Percentiles rank a stretch among this genome's conserved stretches.
Conservation (phyloP, 2,888 invertebrate species). For the Drosophila picticornis region DNA sequence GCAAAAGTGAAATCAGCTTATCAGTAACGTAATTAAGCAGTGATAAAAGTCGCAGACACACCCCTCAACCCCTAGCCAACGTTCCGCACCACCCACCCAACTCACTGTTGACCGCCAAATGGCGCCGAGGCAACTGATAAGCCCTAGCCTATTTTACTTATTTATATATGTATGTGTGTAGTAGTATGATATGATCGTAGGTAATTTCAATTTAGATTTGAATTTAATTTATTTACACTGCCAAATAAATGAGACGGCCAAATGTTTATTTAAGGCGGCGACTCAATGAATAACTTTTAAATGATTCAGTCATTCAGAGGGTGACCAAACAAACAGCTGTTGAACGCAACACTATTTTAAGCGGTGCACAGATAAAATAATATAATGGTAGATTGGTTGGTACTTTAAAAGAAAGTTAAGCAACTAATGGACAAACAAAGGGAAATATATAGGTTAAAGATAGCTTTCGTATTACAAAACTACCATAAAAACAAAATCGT, state of each 20-base stretch:
- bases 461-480: not conserved
- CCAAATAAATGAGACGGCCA: slow-evolving; percentile 45
- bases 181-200: slow-evolving; percentile 39
- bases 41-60: slow-evolving; percentile 67
- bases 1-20: slow-evolving; percentile 64
- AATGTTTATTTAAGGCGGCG: slow-evolving; percentile 58
- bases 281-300: slow-evolving; percentile 60
- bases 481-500: not conserved
- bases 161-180: slow-evolving; percentile 8
- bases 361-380: not conserved
- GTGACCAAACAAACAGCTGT: slow-evolving; percentile 36
- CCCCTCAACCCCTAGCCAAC: slow-evolving; percentile 7
- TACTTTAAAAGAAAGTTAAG: not conserved
- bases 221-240: slow-evolving; percentile 78
- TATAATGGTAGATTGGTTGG: not conserved
- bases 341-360: slow-evolving; percentile 10
- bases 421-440: not conserved
- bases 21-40: slow-evolving; percentile 78
- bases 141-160: slow-evolving; percentile 38
- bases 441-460: not conserved
- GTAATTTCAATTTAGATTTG: slow-evolving; percentile 78
- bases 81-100: slow-evolving; percentile 6
- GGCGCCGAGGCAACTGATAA: slow-evolving; percentile 61
- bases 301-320: slow-evolving; percentile 48
- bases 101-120: slow-evolving; percentile 34